These are phyloP conservation scores for Tricholauxania praeusta DNA, from an alignment of 2,888 invertebrate species.

Conservation along the genomic window DNA sequence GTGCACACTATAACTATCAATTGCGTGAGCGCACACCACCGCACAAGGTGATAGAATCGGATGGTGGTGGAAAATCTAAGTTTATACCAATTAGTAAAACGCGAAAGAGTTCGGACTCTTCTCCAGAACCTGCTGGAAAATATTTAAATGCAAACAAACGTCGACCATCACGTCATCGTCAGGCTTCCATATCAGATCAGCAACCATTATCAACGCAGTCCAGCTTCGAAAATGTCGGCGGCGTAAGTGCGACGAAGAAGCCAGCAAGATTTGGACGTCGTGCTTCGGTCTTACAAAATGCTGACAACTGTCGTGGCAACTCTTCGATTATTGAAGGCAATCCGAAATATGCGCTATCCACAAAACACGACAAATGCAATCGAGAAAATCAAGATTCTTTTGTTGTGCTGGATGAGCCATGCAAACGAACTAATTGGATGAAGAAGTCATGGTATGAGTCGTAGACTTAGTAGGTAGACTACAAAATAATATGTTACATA, in stretches of 20 bases:
- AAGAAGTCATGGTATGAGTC: constrained; percentile 66
- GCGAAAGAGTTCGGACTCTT: constrained; percentile 53
- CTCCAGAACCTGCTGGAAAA: constrained; percentile 45
- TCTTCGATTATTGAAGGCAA: constrained; percentile 63
- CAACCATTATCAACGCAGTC: constrained; percentile 46
- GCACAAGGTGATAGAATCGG: constrained; percentile 43
- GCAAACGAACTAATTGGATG: constrained; percentile 65
- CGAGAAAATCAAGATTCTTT: constrained; percentile 58
- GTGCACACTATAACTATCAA: constrained; percentile 65
- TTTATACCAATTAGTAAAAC: constrained; percentile 26
- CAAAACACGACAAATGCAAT: constrained; percentile 51
- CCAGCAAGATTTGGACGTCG: constrained; percentile 63
- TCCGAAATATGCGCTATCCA: constrained; percentile 59
- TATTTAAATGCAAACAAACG: constrained; percentile 43
- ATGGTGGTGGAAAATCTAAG: constrained; percentile 35
- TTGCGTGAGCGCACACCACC: constrained; percentile 59
- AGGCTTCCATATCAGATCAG: constrained; percentile 48
- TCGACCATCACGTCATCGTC: constrained; percentile 53
- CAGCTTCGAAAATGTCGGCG: constrained; percentile 57
- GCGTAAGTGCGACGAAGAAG: constrained; percentile 50
- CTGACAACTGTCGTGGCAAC: constrained; percentile 58
- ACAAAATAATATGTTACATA: too few relatives aligned
- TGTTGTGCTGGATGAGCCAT: constrained; percentile 65
- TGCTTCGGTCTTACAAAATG: constrained; percentile 59
- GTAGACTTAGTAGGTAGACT: constrained; percentile 41